Conservation (phyloP, 2,113 vertebrate species). For the Eublepharis macularius region DNA sequence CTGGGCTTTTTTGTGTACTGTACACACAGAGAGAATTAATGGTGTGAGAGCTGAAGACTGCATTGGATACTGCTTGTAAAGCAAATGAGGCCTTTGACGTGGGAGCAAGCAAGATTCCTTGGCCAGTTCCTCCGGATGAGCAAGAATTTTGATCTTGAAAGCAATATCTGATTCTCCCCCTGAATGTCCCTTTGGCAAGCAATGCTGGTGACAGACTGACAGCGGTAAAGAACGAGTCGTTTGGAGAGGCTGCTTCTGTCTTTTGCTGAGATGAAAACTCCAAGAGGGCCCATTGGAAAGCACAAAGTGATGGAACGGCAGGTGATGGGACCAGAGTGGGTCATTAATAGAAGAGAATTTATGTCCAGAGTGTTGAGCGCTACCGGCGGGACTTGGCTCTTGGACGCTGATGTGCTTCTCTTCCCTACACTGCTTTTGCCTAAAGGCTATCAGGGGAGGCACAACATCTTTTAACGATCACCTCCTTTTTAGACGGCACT, state of each 20-base stretch:
- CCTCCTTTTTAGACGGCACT: slow-evolving; percentile 4
- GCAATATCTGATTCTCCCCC: slow-evolving; percentile 27
- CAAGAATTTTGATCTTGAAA: slow-evolving; percentile 51
- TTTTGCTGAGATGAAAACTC: slow-evolving; percentile 67
- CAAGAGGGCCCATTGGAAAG: slow-evolving; percentile 40
- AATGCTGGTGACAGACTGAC: slow-evolving; percentile 24
- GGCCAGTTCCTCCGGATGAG: background rate
- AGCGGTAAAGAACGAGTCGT: slow-evolving; percentile 46
- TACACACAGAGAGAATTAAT: slow-evolving; percentile 35
- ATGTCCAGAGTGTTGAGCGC: slow-evolving; percentile 34
- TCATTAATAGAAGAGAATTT: slow-evolving; percentile 69
- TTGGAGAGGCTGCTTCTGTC: slow-evolving; percentile 53
- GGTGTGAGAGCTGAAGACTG: background rate
- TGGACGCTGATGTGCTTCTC: slow-evolving; percentile 43
- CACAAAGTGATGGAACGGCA: slow-evolving; percentile 13
- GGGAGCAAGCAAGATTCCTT: background rate
- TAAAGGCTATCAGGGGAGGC: slow-evolving; percentile 42
- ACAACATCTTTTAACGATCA: background rate
- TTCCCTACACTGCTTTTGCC: slow-evolving; percentile 25
- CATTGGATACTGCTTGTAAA: slow-evolving; percentile 27
- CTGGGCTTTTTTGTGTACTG: background rate
- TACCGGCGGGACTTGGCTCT: slow-evolving; percentile 21
- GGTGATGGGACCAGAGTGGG: slow-evolving; percentile 49
- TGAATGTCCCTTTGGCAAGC: slow-evolving; percentile 7
- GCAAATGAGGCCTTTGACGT: slow-evolving; percentile 10